Conservation (phyloP, 2,113 vertebrate genomes). For the Irena cyanogastra region DNA sequence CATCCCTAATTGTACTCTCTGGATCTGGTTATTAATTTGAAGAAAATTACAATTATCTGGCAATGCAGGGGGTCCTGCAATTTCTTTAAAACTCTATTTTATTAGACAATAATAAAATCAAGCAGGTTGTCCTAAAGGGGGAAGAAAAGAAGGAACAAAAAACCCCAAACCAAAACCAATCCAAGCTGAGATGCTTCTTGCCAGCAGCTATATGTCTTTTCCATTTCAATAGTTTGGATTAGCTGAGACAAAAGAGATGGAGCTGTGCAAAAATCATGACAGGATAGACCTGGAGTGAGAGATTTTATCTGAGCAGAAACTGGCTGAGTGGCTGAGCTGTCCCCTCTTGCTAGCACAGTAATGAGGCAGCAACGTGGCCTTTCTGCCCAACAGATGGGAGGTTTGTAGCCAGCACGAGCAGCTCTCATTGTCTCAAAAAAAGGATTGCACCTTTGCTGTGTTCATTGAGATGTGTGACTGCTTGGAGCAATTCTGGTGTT, state of each 20-base stretch:
- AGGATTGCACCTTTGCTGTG: not conserved
- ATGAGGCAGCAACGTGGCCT: not conserved
- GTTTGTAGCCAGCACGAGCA: not conserved
- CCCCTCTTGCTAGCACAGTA: not conserved
- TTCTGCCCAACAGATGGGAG: not conserved
- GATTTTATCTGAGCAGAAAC: not conserved
- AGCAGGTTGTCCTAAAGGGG: not conserved
- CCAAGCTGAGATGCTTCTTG: not conserved
- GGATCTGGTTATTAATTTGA: conserved; percentile 29
- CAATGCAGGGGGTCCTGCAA: not conserved
- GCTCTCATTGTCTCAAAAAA: rapidly evolving
- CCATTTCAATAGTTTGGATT: not conserved
- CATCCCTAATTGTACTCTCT: conserved; percentile 18
- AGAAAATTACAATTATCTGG: not conserved
- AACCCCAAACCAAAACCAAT: not conserved
- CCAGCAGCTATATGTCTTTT: not conserved
- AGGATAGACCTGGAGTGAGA: not conserved
- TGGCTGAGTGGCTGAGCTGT: not conserved
- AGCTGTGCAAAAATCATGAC: not conserved
- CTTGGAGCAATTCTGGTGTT: not conserved
- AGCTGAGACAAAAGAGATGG: not conserved
- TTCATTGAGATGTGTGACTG: not conserved
- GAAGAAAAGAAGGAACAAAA: not conserved
- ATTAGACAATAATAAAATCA: conserved; percentile 6
- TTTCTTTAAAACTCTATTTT: conserved; percentile 24